Base-by-base conservation (phyloP, 2,888 invertebrate genomes). In the Autographa gamma region DNA sequence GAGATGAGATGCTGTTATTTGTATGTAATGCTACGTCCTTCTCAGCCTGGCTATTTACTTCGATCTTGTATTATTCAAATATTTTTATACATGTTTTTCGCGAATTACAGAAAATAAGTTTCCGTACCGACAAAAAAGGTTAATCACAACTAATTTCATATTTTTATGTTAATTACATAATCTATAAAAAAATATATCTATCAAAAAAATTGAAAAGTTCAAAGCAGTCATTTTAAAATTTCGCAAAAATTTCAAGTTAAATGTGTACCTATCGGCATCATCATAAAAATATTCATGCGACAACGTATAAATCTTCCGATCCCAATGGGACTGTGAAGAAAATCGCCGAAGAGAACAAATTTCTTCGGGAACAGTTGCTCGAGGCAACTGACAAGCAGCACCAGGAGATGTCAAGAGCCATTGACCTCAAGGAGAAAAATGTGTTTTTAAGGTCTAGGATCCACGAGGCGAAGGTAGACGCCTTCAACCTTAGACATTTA, bases 351-450 rank as follows among this genome's bases (percentile, higher is more conserved):
- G 93, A 93, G 70, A 94, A 94, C 67, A 60, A 54, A 16, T 82
- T 56, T 19, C 82, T 95, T 25, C 87, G 79, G 0, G 68, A 80
- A 3, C 82, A 88, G 43, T 80, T 95, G 7, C 72, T 83, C 0
- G 86, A 89, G 66, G 90, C 88, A 0, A 93, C 90, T 0, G 89
- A 91, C n/a, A 93, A 91, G 66, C 93, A 95, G 64, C 95, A 95
- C 38, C 94, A 93, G 74, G 93, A 94, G 69, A 95, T 95, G 94
- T 84, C 88, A 19, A 90, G 95, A 83, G 95, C 94, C 0, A 94
- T 95, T n/a, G 86, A 90, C 61, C 81, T 94, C 2, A 92, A 91
- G 68, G 88, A 92, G 65, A 92, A 90, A 65, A 93, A 95, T 69
- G 60, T 63, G 3, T 62, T 76, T 61, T 74, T 95, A 14, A 85